Evolutionary conservation across 2,797 vertebrate species (phyloP).

Genomic region (Sebastes steindachneri): DNA sequence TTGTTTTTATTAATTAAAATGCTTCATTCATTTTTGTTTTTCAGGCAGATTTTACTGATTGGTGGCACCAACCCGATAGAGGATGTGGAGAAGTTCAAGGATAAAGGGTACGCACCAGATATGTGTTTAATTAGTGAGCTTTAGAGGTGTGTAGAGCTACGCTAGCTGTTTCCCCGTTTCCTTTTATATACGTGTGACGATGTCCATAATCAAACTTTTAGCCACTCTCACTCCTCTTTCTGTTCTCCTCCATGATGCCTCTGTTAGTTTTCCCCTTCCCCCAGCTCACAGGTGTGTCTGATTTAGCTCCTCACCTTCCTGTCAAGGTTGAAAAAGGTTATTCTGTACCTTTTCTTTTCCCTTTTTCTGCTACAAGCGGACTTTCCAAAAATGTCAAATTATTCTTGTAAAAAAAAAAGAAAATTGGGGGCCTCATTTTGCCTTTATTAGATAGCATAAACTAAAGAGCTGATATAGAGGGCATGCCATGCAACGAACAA

Average conservation of each 20-base stretch:
- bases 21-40: slow-evolving; percentile 26
- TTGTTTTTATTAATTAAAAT: neutral
- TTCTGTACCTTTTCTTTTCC: neutral
- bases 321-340: neutral
- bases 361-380: neutral
- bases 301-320: neutral
- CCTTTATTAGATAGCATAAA: neutral
- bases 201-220: neutral
- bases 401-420: too few species aligned
- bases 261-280: neutral
- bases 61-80: slow-evolving; percentile 95
- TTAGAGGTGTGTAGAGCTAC: too few species aligned
- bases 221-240: neutral
- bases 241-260: neutral
- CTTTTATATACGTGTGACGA: neutral
- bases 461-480: neutral
- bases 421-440: neutral
- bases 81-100: slow-evolving; percentile 92
- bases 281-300: neutral
- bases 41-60: slow-evolving; percentile 93
- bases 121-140: too few species aligned
- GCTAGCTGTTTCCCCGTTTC: too few species aligned
- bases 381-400: neutral
- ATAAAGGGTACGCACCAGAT: slow-evolving; percentile 83
- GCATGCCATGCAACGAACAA: neutral